Percentiles rank a stretch among this genome's conserved stretches.
Conservation (phyloP, 2,888 invertebrate species). For the Philhelius pedissequus region DNA sequence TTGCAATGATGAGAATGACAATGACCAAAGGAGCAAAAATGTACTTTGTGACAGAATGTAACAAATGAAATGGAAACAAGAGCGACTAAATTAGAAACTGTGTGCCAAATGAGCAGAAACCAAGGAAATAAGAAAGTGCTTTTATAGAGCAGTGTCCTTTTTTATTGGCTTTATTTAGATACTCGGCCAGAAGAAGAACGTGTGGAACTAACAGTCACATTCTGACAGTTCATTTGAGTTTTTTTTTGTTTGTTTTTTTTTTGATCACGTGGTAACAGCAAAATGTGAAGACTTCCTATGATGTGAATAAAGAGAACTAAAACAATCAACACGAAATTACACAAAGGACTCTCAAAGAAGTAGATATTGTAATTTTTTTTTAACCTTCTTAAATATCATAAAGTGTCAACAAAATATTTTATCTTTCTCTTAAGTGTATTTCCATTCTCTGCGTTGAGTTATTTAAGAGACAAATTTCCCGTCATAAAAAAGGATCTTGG, state of each 20-base stretch:
- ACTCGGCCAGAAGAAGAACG: not conserved
- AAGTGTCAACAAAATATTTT: conserved; percentile 8
- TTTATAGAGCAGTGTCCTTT: not conserved
- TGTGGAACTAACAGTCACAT: conserved; percentile 20
- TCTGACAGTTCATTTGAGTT: not conserved
- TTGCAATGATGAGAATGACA: conserved; percentile 24
- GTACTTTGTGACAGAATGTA: conserved; percentile 4
- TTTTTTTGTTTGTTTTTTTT: not conserved
- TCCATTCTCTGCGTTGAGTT: not conserved
- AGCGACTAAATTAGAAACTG: conserved; percentile 2
- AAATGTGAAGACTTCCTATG: not conserved
- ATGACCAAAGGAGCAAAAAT: not conserved
- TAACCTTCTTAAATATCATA: not conserved
- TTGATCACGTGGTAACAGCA: not conserved
- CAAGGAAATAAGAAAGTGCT: not conserved
- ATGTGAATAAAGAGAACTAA: not conserved
- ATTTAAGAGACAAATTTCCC: not conserved
- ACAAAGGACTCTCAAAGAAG: not conserved
- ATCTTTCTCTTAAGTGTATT: not conserved
- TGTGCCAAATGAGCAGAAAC: conserved; percentile 4
- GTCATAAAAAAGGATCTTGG: not conserved
- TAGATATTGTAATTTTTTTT: not conserved
- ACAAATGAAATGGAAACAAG: conserved; percentile 12
- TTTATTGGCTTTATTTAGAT: conserved; percentile 17
- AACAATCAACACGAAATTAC: not conserved